These are phyloP conservation scores for Actinemys pallida DNA, from an alignment of 2,113 vertebrate species.

Conservation along the genomic window DNA sequence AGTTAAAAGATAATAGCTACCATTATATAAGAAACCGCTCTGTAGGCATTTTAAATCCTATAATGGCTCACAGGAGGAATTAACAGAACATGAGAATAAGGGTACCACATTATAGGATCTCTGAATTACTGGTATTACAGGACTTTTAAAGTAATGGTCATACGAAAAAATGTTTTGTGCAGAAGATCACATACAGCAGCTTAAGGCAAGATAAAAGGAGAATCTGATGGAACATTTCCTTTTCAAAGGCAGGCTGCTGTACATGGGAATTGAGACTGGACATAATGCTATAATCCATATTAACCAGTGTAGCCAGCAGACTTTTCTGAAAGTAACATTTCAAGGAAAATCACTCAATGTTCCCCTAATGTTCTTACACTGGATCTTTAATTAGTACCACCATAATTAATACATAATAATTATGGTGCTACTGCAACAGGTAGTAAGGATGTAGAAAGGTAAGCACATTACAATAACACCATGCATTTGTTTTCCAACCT, in stretches of 20 bases:
- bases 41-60: background rate
- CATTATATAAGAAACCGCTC: slow-evolving; percentile 26
- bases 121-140: slow-evolving; percentile 25
- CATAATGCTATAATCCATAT: background rate
- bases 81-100: slow-evolving; percentile 1
- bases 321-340: background rate
- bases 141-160: slow-evolving; percentile 11
- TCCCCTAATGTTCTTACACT: background rate
- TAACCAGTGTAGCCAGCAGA: background rate
- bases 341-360: background rate
- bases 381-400: background rate
- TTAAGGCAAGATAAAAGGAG: slow-evolving; percentile 44
- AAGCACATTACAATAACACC: background rate
- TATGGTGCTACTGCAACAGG: background rate
- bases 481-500: background rate
- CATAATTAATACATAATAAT: background rate
- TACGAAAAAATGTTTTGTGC: slow-evolving; percentile 36
- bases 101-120: background rate
- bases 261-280: background rate
- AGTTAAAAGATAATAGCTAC: slow-evolving; percentile 13
- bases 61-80: slow-evolving; percentile 35
- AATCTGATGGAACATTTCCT: slow-evolving; percentile 26
- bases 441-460: background rate
- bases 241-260: slow-evolving; percentile 23
- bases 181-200: slow-evolving; percentile 30